Percentiles rank a stretch among this genome's conserved stretches.
Conservation (phyloP, 2,888 invertebrate species). For the Pandemis cinnamomeana region DNA sequence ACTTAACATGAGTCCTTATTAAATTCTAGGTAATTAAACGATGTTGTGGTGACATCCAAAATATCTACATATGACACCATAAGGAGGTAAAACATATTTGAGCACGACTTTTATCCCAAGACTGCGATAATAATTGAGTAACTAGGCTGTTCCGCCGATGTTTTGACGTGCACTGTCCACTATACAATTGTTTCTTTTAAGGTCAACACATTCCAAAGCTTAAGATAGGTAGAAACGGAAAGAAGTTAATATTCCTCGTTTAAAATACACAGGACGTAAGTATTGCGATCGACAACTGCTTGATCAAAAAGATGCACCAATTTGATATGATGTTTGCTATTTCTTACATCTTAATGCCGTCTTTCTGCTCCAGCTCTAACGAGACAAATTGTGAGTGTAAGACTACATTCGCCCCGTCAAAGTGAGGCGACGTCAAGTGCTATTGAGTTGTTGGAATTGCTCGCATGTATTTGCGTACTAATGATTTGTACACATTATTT, state of each 20-base stretch:
- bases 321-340: slow-evolving; percentile 8
- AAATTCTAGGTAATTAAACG: too few species aligned
- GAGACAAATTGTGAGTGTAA: slow-evolving; percentile 37
- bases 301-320: slow-evolving; percentile 8
- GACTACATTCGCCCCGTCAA: slow-evolving; percentile 31
- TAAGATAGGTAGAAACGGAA: background rate
- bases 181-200: background rate
- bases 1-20: too few species aligned
- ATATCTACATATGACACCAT: too few species aligned
- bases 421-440: slow-evolving; percentile 28
- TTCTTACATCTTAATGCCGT: slow-evolving; percentile 9
- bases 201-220: background rate
- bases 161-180: background rate
- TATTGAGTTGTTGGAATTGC: slow-evolving; percentile 32
- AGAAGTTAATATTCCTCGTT: background rate
- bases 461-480: slow-evolving; percentile 46
- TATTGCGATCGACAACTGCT: background rate
- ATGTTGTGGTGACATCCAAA: too few species aligned
- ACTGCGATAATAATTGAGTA: too few species aligned
- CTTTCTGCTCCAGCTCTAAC: slow-evolving; percentile 25
- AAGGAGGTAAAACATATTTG: background rate
- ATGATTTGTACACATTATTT: slow-evolving; percentile 52
- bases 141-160: background rate
- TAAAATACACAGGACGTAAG: too few species aligned
- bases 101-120: background rate